A percentile compares a stretch with the other conserved stretches of the same genome.
phyloP scores from a whole-genome alignment of 2,888 invertebrate genomes.

The Lutraria lutraria region DNA sequence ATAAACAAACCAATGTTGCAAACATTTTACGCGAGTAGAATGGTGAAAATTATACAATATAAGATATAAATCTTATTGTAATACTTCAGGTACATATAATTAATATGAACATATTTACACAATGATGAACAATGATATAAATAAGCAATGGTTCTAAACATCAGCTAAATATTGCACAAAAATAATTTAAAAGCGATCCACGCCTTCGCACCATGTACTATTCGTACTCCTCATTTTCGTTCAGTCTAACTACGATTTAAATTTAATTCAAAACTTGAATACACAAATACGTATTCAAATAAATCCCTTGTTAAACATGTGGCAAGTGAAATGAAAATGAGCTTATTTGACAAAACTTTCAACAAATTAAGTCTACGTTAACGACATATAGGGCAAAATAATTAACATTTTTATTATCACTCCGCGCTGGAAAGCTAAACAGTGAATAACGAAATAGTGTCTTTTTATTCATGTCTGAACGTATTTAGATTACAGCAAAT shows the following conservation, averaged over 20 bases:
- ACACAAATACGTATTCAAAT: neutral
- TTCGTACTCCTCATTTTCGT: neutral
- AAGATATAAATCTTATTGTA: neutral
- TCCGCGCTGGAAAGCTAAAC: neutral
- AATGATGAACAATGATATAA: slow-evolving; percentile 12
- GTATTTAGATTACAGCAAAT: neutral
- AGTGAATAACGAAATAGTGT: neutral
- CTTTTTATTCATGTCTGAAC: neutral
- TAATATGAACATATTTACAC: slow-evolving; percentile 19
- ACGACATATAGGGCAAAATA: neutral
- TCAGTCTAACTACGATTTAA: neutral
- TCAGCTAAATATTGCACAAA: slow-evolving; percentile 38
- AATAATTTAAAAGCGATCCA: slow-evolving; percentile 26
- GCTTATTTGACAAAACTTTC: neutral
- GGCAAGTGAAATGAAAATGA: neutral
- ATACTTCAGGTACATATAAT: slow-evolving; percentile 18
- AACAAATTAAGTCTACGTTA: neutral
- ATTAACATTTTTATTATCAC: neutral
- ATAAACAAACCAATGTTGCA: too few relatives aligned
- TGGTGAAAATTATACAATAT: too few relatives aligned
- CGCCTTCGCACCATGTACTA: slow-evolving; percentile 27
- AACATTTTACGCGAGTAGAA: too few relatives aligned
- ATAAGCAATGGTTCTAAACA: slow-evolving; percentile 3
- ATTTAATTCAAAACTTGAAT: neutral
- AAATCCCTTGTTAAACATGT: neutral